Percentiles rank a stretch among this genome's conserved stretches.
These are phyloP conservation scores for Tachuris rubrigastra DNA, from an alignment of 2,113 vertebrate genomes.

Conservation along the genomic window DNA sequence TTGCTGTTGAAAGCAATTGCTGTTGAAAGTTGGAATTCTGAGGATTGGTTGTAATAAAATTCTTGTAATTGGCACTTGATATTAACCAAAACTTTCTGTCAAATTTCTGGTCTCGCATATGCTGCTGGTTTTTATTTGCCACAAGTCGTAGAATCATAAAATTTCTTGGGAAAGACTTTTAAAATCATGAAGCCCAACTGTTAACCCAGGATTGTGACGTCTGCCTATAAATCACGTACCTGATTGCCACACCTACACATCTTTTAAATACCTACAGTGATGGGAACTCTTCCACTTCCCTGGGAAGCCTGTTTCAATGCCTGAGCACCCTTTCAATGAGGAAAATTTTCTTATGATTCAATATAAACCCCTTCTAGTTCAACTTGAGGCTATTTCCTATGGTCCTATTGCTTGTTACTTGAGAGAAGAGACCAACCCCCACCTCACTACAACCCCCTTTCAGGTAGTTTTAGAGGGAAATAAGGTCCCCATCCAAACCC, in stretches of 20 bases:
- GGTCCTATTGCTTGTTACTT: background rate
- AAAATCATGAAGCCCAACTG: background rate
- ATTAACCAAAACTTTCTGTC: background rate
- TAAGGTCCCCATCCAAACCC: background rate
- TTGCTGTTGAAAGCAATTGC: background rate
- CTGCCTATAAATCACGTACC: background rate
- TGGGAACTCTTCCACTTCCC: too few species aligned
- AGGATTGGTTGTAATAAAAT: background rate
- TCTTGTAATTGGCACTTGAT: background rate
- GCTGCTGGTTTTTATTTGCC: background rate
- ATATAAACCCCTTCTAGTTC: background rate
- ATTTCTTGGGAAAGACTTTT: background rate
- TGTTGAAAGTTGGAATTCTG: background rate
- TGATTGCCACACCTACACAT: background rate
- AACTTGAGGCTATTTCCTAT: background rate
- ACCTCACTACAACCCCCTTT: background rate
- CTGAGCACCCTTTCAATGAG: background rate
- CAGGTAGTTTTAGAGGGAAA: background rate
- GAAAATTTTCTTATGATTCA: background rate
- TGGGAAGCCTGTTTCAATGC: background rate
- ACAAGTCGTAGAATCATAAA: background rate
- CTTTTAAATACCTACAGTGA: background rate
- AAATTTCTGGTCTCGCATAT: background rate
- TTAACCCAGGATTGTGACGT: background rate
- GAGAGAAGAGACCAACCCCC: background rate